A percentile compares a stretch with the other conserved stretches of the same genome.
These are phyloP conservation scores for Circaetus cinerascens DNA, from an alignment of 2,113 vertebrate species.

Conservation along the genomic window DNA sequence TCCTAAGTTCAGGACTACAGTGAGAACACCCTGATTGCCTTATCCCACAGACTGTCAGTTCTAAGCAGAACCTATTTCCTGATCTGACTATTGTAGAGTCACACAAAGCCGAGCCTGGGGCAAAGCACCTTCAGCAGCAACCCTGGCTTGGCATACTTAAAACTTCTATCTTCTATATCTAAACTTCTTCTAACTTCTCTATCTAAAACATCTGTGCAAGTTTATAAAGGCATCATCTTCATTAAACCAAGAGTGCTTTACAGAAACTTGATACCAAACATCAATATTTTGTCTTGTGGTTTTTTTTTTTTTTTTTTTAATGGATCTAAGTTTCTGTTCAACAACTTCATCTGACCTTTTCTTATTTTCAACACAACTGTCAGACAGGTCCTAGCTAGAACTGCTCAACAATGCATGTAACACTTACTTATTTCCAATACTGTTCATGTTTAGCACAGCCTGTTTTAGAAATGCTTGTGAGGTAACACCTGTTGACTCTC, in stretches of 20 bases:
- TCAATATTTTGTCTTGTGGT: background rate
- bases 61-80: background rate
- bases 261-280: background rate
- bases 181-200: background rate
- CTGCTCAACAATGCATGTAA: background rate
- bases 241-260: background rate
- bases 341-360: background rate
- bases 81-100: background rate
- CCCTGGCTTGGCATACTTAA: background rate
- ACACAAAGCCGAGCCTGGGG: background rate
- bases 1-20: background rate
- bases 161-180: background rate
- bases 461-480: background rate
- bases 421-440: background rate
- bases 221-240: background rate
- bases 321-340: background rate
- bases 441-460: background rate
- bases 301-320: background rate
- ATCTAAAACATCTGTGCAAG: background rate
- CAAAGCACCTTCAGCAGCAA: background rate
- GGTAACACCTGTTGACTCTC: background rate
- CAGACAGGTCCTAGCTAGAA: background rate
- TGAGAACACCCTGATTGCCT: background rate
- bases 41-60: background rate
- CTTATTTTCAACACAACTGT: background rate